phyloP scores from a whole-genome alignment of 2,113 vertebrate genomes.

The Gasterosteus nipponicus region DNA sequence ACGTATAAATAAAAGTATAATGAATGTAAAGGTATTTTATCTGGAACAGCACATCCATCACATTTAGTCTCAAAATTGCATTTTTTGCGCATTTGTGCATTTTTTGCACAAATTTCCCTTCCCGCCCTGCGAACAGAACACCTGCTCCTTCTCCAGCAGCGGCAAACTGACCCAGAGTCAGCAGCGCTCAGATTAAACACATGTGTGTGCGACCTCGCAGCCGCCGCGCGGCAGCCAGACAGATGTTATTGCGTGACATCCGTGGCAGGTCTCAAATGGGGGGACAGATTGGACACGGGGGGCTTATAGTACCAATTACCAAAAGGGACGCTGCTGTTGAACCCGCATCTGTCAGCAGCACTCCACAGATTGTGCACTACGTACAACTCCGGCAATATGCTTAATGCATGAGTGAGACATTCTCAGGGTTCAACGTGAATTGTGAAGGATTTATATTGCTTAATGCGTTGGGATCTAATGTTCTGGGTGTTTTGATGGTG shows the following conservation, averaged over 20 bases:
- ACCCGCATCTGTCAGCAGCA: slow-evolving; percentile 60
- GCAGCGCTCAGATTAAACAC: slow-evolving; percentile 19
- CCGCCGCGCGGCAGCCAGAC: slow-evolving; percentile 4
- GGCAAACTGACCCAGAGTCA: slow-evolving; percentile 1
- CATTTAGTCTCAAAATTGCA: neutral
- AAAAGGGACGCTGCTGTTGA: slow-evolving; percentile 57
- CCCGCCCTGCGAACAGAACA: neutral
- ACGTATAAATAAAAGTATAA: too few relatives aligned
- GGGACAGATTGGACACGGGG: slow-evolving; percentile 58
- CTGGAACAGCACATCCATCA: neutral
- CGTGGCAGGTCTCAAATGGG: slow-evolving; percentile 15
- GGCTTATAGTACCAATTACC: slow-evolving; percentile 70
- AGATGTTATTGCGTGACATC: slow-evolving; percentile 44
- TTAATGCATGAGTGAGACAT: slow-evolving; percentile 22
- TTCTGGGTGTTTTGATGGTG: neutral
- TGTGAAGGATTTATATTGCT: neutral
- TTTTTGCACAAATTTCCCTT: neutral
- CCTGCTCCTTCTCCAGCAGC: neutral
- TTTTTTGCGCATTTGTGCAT: neutral
- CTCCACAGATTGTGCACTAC: slow-evolving; percentile 26
- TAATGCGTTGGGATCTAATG: neutral
- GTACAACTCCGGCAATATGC: slow-evolving; percentile 10
- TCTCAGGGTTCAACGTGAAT: neutral
- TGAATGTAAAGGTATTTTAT: neutral
- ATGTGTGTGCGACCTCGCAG: slow-evolving; percentile 5